Evolutionary conservation across 2,113 vertebrate species (phyloP), one percentile per base, ranked within the genome.

Genomic region (Sorex fumeus): DNA sequence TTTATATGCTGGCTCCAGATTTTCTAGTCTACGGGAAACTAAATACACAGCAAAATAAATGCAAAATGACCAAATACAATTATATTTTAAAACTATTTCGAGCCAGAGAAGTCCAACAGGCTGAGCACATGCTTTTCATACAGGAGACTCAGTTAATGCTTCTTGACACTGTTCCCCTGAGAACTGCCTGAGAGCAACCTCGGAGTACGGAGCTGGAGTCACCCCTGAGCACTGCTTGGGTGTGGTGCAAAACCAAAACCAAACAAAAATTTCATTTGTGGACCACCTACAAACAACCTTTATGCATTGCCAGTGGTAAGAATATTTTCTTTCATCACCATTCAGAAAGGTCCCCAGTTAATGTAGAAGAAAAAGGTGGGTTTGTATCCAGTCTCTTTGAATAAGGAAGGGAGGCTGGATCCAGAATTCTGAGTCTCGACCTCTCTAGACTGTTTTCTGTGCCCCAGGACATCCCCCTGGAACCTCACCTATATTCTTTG

Each of bases 31-130:
- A 27, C 9, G 18, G 50, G n/a, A 47, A 91, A 74, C 30, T 75
- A 70, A 91, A 66, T 28, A 71, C 64, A 82, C 4, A 27, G 60
- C 40, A 82, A 83, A 81, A 70, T 86, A 88, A 74, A 78, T 70
- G 25, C 43, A 80, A 83, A 82, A 25, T 19, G 40, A 84, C 69
- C 34, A 78, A 70, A 80, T 79, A 53, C 70, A 90, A 66, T 76
- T 47, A 6, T 60, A 60, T 60, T 60, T 60, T 60, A 19, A 60
- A 23, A 21, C 1, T 60, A 60, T 16, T 6, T 8, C 23, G 57
- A 21, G 21, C 18, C 18, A 60, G 18, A 60, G 18, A 60, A 60
- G 21, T 23, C 18, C 57, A 60, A 60, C 57, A 60, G 57, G 21
- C 57, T 60, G 19, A 19, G 18, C 57, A 60, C 57, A 60, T 15